These are phyloP conservation scores for Hyaena hyaena DNA, from an alignment of 2,113 vertebrate species.

Conservation along the genomic window DNA sequence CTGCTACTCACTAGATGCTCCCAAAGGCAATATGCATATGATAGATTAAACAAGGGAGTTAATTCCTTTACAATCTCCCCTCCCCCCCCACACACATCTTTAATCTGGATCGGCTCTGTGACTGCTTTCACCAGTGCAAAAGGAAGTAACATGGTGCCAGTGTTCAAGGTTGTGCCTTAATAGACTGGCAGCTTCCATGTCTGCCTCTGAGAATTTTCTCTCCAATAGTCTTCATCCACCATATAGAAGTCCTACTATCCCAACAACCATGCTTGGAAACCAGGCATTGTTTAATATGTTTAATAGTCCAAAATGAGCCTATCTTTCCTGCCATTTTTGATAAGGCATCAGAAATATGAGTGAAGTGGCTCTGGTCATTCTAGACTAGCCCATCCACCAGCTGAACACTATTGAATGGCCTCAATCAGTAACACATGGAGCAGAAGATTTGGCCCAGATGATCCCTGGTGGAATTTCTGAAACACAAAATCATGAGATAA, in stretches of 20 bases:
- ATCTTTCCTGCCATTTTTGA: not conserved
- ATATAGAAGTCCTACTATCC: not conserved
- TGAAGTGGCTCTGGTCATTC: not conserved
- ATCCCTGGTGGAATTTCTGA: not conserved
- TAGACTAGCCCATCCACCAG: not conserved
- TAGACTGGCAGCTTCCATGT: not conserved
- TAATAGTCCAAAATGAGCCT: no score
- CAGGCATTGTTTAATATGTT: accelerated
- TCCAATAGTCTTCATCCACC: not conserved
- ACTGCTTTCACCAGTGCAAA: not conserved
- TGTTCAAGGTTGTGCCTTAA: not conserved
- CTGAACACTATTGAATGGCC: not conserved
- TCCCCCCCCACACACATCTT: not conserved
- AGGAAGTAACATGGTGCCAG: not conserved
- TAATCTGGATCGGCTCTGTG: not conserved
- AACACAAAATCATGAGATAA: not conserved
- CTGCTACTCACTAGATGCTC: not conserved
- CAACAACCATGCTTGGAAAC: not conserved
- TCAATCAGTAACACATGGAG: not conserved
- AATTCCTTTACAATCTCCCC: not conserved
- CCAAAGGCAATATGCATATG: not conserved
- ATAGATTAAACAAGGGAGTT: not conserved
- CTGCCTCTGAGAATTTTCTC: not conserved
- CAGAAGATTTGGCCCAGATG: not conserved
- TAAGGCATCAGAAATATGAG: not conserved